A percentile compares a stretch with the other conserved stretches of the same genome.
Conservation (phyloP, 1,140 invertebrate genomes). For the Apis laboriosa region DNA sequence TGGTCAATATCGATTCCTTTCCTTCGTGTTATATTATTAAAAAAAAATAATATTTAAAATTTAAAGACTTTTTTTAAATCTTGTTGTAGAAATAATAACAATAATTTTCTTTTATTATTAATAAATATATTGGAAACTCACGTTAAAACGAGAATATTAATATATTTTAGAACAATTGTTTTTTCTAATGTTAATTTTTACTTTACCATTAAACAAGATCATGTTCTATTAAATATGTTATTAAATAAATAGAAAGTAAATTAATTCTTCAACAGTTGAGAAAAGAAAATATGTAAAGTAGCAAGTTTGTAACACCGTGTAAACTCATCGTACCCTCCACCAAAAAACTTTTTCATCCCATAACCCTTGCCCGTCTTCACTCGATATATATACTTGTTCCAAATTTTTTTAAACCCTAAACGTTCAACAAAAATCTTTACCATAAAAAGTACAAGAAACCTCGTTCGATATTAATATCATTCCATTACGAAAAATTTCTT, state of each 20-base stretch:
- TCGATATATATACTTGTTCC: neutral
- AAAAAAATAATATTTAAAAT: neutral
- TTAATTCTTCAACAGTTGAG: neutral
- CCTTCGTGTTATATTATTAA: slow-evolving; percentile 3
- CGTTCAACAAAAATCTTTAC: neutral
- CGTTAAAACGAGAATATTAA: no score
- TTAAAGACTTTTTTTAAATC: no score
- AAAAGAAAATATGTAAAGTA: neutral
- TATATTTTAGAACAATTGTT: no score
- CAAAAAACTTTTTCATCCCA: neutral
- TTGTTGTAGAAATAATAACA: no score
- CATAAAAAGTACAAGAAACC: neutral
- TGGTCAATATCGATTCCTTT: slow-evolving; percentile 53
- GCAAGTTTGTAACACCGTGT: slow-evolving; percentile 4
- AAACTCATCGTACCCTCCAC: neutral
- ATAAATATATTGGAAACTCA: no score
- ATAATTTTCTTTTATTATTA: no score
- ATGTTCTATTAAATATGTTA: no score
- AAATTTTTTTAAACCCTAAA: slow-evolving; percentile 16
- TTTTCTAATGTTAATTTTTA: no score
- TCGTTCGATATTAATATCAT: neutral
- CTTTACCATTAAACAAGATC: no score
- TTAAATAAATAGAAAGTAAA: neutral
- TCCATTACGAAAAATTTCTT: neutral
- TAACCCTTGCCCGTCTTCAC: neutral